Conservation (phyloP, 2,113 vertebrate genomes). For the Patagioenas fasciata region DNA sequence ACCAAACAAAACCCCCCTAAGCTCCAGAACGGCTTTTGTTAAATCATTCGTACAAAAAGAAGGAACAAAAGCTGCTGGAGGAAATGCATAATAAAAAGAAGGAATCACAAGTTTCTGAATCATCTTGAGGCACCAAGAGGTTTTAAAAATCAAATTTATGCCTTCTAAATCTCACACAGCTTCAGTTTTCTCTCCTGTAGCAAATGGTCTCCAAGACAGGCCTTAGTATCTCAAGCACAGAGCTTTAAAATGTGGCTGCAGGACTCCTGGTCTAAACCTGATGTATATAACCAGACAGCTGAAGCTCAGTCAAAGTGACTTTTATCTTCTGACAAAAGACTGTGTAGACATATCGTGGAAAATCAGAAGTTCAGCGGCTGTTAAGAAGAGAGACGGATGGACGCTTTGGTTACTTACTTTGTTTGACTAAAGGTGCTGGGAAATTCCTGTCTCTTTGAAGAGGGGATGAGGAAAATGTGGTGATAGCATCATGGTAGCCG, state of each 20-base stretch:
- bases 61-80: slow-evolving; percentile 17
- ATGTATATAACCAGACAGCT: neutral
- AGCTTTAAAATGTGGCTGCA: neutral
- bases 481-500: neutral
- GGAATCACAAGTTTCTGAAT: slow-evolving; percentile 50
- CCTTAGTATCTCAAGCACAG: neutral
- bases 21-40: neutral
- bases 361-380: neutral
- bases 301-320: neutral
- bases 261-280: neutral
- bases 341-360: neutral
- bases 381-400: neutral
- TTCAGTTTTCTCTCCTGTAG: neutral
- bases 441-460: neutral
- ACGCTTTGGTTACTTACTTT: neutral
- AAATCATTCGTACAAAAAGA: neutral
- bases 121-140: neutral
- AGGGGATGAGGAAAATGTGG: neutral
- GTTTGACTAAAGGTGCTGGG: neutral
- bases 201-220: neutral
- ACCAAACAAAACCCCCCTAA: neutral
- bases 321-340: neutral
- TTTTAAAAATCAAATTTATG: neutral
- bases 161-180: neutral
- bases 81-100: neutral